Base-by-base conservation (phyloP, 1,140 invertebrate species). In the Andrena cerasifolii region DNA sequence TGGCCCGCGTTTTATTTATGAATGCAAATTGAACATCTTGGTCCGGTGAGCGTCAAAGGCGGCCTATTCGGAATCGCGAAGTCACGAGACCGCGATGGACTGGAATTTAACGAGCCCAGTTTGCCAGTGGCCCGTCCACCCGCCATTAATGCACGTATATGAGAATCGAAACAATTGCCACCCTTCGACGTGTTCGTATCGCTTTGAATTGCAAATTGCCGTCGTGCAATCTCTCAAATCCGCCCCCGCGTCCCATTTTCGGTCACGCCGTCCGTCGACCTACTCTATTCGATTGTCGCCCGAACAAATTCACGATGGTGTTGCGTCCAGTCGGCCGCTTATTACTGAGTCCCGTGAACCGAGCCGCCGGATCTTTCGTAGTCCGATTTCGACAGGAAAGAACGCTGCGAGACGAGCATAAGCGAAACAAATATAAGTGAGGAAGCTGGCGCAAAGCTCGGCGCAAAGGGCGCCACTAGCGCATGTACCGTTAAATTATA, bases 151-250 rank as follows among this genome's bases (percentile, higher is more conserved):
- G 47, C 24, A 4, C 28, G 54, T 47, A 45, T 61, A 72, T 36
- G 54, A 72, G 68, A 61, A 72, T 72, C 16, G 56, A 72, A 72
- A 72, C 68, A 61, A 72, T 61, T 72, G 28, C 43, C 26, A 49
- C 21, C 40, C 58, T 36, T 49, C 28, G 56, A 62, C 40, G 28
- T 49, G 68, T 58, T 24, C 28, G 68, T 47, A 45, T 33, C 54
- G 26, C 21, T 72, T 72, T 62, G 68, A 72, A 72, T 72, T 72
- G 68, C 68, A 72, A 72, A 72, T 72, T 40, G 10, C 8, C 68
- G 24, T 18, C n/a, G n/a, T n/a, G 40, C 8, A 31, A 49, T 72
- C 56, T 72, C 62, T 36, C 40, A 61, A 72, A 72, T 72, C 28
- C 68, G 40, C 12, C 26, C 16, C 7, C 10, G n/a, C 14, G 28